Evolutionary conservation across 2,888 invertebrate genomes (phyloP), one percentile per base, ranked within the genome.

Genomic region (Cacoxenus indagator): DNA sequence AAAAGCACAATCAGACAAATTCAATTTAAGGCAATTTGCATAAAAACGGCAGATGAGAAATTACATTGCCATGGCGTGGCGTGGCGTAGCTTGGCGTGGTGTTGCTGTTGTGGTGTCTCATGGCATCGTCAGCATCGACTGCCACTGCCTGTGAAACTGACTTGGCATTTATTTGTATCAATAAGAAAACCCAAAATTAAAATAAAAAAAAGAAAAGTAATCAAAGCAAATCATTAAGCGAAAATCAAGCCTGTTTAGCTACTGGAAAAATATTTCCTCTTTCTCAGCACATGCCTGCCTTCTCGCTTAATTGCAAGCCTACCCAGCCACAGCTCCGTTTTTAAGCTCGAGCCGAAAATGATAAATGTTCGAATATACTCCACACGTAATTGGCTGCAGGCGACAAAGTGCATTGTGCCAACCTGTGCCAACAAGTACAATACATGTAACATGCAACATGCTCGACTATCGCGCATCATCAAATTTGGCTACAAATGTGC

Each of bases 11-110:
- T 80, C 80, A 81, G 78, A 80, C 80, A 80, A 80, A 80, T 80
- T 80, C 81, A 80, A 80, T 80, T 80, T 79, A 77, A 79, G 77
- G 81, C 81, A 80, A 80, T 80, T 80, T 80, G 79, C 80, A 81
- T 80, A 62, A 62, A 43, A 45, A 62, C 43, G 43, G 61, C 43
- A 62, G 45, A 62, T 62, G 61, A 62, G 45, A 62, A 62, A 62
- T 62, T 62, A 43, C 61, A 29, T 11, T 55, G 55, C 24, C 11
- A n/a, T 6, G 19, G 6, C 17, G 43, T 24, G 22, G 26, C 54
- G 54, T 48, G 51, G 27, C 59, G 31, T n/a, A n/a, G n/a, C n/a
- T n/a, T n/a, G n/a, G n/a, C n/a, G n/a, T n/a, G n/a, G 31, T 59
- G 59, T 19, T 31, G 17, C 29, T 59, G 31, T 4, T 14, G 2